Conservation (phyloP, 1,140 invertebrate genomes). For the Liolophura sinensis region DNA sequence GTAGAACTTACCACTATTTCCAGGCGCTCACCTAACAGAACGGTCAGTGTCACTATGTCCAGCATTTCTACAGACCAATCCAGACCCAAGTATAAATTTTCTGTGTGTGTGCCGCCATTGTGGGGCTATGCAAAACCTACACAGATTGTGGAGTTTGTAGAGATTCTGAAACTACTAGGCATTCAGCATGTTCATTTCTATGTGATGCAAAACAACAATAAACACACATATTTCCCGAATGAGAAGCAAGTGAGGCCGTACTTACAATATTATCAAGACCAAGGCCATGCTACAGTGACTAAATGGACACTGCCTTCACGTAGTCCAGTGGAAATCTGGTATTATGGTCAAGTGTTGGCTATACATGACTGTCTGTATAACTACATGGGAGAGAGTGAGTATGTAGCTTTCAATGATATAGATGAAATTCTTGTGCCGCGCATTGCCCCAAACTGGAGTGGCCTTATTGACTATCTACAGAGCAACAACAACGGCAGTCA, state of each 20-base stretch:
- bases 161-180: constrained; percentile 25
- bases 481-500: neutral
- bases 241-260: too few species aligned
- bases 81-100: too few species aligned
- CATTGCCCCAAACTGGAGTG: constrained; percentile 9
- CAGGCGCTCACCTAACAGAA: too few species aligned
- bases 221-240: too few species aligned
- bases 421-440: constrained; percentile 32
- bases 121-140: constrained; percentile 17
- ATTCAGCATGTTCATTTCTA: constrained; percentile 17
- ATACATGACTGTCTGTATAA: constrained; percentile 34
- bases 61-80: too few species aligned
- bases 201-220: too few species aligned
- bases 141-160: constrained; percentile 28
- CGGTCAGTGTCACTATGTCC: too few species aligned
- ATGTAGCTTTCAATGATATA: constrained; percentile 29
- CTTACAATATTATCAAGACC: too few species aligned
- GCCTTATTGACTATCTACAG: constrained; percentile 3
- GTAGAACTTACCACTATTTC: too few species aligned
- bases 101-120: constrained; percentile 26
- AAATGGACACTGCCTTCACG: constrained; percentile 18
- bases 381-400: constrained; percentile 17
- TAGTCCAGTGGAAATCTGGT: constrained; percentile 17
- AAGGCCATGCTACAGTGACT: constrained; percentile 4
- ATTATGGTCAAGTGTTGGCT: constrained; percentile 29